phyloP scores from a whole-genome alignment of 2,113 vertebrate species.

The Aptenodytes forsteri region DNA sequence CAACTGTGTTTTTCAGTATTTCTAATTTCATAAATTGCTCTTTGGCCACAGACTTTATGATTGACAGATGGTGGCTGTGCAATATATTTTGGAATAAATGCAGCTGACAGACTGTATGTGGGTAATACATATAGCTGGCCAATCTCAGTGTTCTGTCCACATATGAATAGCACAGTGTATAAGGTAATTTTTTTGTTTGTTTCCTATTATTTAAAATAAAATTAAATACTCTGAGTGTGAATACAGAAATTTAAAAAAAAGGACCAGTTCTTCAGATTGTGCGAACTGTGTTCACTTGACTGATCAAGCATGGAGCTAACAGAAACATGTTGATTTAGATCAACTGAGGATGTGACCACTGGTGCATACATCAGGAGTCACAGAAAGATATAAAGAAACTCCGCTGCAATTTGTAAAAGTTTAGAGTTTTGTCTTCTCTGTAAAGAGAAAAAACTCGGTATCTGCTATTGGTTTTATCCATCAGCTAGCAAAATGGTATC shows the following conservation, averaged over 20 bases:
- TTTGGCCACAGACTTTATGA: neutral
- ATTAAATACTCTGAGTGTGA: neutral
- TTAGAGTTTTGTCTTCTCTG: neutral
- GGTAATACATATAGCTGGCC: neutral
- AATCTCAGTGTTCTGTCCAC: neutral
- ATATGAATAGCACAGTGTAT: neutral
- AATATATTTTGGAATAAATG: constrained; percentile 5
- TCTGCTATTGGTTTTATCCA: neutral
- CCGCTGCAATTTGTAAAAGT: neutral
- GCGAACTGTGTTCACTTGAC: neutral
- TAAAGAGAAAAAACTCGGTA: neutral
- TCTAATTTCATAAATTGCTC: neutral
- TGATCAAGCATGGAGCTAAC: neutral
- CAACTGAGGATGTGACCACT: neutral
- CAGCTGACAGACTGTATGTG: neutral
- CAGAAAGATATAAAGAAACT: neutral
- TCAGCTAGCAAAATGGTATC: neutral
- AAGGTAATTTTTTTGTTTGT: neutral
- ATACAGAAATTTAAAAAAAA: neutral
- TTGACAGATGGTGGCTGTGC: neutral
- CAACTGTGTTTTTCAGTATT: neutral
- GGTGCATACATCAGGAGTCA: neutral
- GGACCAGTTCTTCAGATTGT: neutral
- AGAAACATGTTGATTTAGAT: neutral
- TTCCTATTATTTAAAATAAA: neutral